A percentile compares a stretch with the other conserved stretches of the same genome.
These are phyloP conservation scores for Vespertilio murinus DNA, from an alignment of 2,797 vertebrate genomes.

Conservation along the genomic window DNA sequence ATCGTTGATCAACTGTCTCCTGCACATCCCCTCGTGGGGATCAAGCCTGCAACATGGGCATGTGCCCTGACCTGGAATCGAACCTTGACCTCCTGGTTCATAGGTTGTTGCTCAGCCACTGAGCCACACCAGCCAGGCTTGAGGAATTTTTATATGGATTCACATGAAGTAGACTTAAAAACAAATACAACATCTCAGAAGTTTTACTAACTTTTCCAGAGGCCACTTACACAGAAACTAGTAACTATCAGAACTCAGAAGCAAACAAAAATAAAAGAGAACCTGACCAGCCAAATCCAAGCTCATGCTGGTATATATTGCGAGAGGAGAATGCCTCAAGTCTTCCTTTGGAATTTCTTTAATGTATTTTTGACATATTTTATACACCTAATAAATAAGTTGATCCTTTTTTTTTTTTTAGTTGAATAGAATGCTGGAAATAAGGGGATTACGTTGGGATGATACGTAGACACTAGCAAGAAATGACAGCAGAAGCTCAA, in stretches of 20 bases:
- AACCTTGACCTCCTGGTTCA: too few relatives aligned
- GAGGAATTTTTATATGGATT: slow-evolving; percentile 31
- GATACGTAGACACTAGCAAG: neutral
- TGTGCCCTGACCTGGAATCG: too few relatives aligned
- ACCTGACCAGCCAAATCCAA: neutral
- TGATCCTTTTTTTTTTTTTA: neutral
- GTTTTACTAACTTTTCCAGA: slow-evolving; percentile 27
- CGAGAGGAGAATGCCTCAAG: neutral
- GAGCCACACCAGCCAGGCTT: too few relatives aligned
- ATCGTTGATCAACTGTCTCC: too few relatives aligned
- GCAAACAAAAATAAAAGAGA: neutral
- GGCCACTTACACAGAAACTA: neutral
- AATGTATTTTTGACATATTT: neutral
- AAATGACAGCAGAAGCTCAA: neutral
- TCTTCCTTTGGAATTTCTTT: slow-evolving; percentile 28
- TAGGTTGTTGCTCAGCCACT: too few relatives aligned
- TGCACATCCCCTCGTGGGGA: too few relatives aligned
- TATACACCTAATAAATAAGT: neutral
- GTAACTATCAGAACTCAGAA: slow-evolving; percentile 7
- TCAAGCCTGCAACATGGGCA: too few relatives aligned
- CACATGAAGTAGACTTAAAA: neutral
- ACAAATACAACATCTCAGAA: slow-evolving; percentile 11
- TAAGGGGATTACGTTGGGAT: neutral
- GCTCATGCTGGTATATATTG: neutral
- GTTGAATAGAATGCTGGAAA: neutral